A percentile compares a stretch with the other conserved stretches of the same genome.
These are phyloP conservation scores for Pediacus dermestoides DNA, from an alignment of 2,888 invertebrate species.

Conservation along the genomic window DNA sequence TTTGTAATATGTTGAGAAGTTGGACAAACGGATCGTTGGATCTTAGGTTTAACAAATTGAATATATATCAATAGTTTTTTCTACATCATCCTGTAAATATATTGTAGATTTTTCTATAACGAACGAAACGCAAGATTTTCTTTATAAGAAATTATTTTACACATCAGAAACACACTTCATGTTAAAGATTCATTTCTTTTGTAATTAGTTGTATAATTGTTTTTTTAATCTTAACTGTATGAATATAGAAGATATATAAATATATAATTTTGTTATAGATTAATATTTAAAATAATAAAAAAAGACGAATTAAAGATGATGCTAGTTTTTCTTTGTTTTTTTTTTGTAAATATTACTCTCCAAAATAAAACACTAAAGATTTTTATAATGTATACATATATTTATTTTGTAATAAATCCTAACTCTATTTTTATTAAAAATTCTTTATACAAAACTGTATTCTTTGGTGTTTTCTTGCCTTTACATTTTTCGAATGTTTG, in stretches of 20 bases:
- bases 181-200: slow-evolving; percentile 47
- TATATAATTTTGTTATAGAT: slow-evolving; percentile 49
- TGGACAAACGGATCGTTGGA: no score
- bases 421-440: slow-evolving; percentile 35
- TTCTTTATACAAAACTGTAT: slow-evolving; percentile 29
- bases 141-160: slow-evolving; percentile 49
- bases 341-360: slow-evolving; percentile 23
- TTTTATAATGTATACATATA: slow-evolving; percentile 27
- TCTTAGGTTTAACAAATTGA: no score
- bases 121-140: slow-evolving; percentile 40
- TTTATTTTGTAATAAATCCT: slow-evolving; percentile 37
- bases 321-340: slow-evolving; percentile 32
- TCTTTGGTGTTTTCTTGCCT: slow-evolving; percentile 1
- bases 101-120: slow-evolving; percentile 46
- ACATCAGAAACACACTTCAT: slow-evolving; percentile 24
- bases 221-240: slow-evolving; percentile 42
- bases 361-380: slow-evolving; percentile 28
- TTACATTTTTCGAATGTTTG: slow-evolving; percentile 9
- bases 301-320: slow-evolving; percentile 30
- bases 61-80: slow-evolving; percentile 35
- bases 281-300: slow-evolving; percentile 47
- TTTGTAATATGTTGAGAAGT: no score
- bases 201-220: slow-evolving; percentile 50
- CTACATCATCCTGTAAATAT: slow-evolving; percentile 32
- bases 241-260: slow-evolving; percentile 31